Evolutionary conservation across 2,113 vertebrate genomes (phyloP).

Genomic region (Sturnus vulgaris): DNA sequence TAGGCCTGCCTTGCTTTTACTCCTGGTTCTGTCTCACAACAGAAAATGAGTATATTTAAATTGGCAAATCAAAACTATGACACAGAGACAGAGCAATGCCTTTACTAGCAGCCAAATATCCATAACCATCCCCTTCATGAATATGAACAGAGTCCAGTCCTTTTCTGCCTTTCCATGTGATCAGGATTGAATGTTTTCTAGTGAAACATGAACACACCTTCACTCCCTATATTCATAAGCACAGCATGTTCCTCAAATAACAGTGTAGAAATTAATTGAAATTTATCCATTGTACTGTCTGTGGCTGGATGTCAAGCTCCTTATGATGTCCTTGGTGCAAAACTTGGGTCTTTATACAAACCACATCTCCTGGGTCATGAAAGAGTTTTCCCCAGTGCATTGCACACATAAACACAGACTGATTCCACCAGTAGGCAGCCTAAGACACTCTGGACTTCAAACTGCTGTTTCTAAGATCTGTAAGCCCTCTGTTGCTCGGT

Average conservation of each 20-base stretch:
- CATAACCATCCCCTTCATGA: background rate
- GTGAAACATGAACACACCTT: background rate
- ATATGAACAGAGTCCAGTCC: background rate
- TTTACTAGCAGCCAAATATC: background rate
- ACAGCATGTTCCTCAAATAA: background rate
- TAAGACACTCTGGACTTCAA: background rate
- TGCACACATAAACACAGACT: background rate
- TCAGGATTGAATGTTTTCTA: background rate
- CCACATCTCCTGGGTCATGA: background rate
- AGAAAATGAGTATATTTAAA: no score
- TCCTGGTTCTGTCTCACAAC: no score
- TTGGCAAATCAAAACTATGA: no score
- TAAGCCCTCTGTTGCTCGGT: rapidly evolving
- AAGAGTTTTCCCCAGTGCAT: background rate
- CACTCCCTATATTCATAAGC: background rate
- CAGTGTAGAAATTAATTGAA: background rate
- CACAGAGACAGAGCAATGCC: background rate
- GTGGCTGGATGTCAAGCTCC: background rate
- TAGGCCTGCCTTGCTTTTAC: no score
- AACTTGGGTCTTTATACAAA: background rate
- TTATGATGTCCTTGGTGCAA: background rate
- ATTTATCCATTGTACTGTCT: background rate
- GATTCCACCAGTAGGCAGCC: background rate
- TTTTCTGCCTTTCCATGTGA: background rate
- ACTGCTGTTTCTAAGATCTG: background rate